phyloP scores from a whole-genome alignment of 2,113 vertebrate species.

The Puffinus mauretanicus region DNA sequence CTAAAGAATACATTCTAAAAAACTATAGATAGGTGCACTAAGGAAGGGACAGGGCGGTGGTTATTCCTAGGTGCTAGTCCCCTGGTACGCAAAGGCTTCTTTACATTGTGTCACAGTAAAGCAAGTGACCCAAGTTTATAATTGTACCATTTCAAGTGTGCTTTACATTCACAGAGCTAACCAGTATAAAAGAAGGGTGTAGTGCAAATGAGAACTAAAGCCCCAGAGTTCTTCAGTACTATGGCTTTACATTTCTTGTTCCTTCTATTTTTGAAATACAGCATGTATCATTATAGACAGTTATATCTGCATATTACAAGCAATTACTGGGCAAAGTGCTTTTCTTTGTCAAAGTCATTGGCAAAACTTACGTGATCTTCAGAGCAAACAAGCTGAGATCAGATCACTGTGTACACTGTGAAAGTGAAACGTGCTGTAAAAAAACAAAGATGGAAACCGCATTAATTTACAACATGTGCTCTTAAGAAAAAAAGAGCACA shows the following conservation, averaged over 20 bases:
- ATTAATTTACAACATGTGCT: not conserved
- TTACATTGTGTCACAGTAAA: not conserved
- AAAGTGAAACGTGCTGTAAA: not conserved
- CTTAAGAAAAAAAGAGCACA: not conserved
- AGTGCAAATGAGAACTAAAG: not conserved
- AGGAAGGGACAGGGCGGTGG: accelerated
- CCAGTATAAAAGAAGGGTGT: not conserved
- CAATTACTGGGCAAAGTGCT: constrained; percentile 38
- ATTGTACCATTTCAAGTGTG: not conserved
- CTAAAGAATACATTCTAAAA: not conserved
- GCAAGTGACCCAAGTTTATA: not conserved
- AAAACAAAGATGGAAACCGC: not conserved
- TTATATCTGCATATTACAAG: constrained; percentile 44
- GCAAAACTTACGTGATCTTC: constrained; percentile 25
- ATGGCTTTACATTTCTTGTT: not conserved
- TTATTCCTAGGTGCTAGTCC: not conserved
- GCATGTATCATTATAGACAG: not conserved
- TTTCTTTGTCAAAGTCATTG: constrained; percentile 42
- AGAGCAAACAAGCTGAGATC: constrained; percentile 27
- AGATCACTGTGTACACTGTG: not conserved
- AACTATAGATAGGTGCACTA: not conserved
- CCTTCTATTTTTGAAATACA: not conserved
- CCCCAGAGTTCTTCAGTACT: not conserved
- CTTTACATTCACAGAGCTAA: not conserved
- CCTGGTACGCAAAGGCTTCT: not conserved